Base-by-base conservation (phyloP, 2,797 vertebrate genomes). In the Chelidonichthys spinosus region DNA sequence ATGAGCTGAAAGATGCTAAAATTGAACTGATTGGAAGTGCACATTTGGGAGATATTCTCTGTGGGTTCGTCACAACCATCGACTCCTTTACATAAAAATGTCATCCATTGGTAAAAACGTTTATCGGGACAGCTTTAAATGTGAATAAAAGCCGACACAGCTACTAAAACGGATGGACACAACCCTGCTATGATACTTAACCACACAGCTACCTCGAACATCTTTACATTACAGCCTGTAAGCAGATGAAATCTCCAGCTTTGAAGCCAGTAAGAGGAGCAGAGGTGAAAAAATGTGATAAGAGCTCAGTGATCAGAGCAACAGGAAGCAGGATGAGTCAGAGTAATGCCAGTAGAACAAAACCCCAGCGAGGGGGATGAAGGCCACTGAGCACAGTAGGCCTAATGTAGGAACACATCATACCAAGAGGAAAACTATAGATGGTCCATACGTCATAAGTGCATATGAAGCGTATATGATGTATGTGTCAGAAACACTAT, bases 281-380 rank as follows among this genome's bases (percentile, higher is more conserved):
- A 35, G 56, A 74, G 59, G 53, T 69, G 55, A 83, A 69, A 60
- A 62, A 44, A 61, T 7, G 0, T 43, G 68, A 81, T 78, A 65
- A 64, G 63, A 81, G 78, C 56, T 77, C 62, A 69, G 69, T 52
- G 58, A 82, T 76, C 54, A 74, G 56, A 78, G 81, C 42, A 67
- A 68, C 15, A 56, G 65, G 59, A 67, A 72, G 61, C 17, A 18
- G 60, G 36, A 52, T 84, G 76, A 86, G 65, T 81, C 82, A 81
- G 74, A 63, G 53, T 56, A 37, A 55, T 66, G 70, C 65, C 65
- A 77, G 63, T 54, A 79, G 53, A 56, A 32, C 32, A 70, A 60
- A 71, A 59, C 64, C 70, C 25, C 59, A 71, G 32, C 65, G 58
- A 63, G 15, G 35, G 55, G 58, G 69, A 84, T 52, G 65, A 72